Evolutionary conservation across 2,888 invertebrate species (phyloP), one percentile per base, ranked within the genome.

Genomic region (Salticus scenicus): DNA sequence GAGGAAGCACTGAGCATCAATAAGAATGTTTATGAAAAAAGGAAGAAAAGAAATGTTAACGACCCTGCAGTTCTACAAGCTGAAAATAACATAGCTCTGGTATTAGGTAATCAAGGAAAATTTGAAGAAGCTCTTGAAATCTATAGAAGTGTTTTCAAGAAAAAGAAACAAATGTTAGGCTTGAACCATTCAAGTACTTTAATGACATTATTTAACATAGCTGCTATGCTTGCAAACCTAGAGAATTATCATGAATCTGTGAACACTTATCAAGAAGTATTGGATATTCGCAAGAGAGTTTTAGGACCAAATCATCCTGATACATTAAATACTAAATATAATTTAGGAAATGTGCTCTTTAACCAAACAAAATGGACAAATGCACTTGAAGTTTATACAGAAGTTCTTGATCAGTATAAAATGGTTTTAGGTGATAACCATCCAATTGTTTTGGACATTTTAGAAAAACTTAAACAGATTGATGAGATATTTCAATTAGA

Each of bases 141-240:
- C 14, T 66, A 27, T 31, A 28, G 63, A 31, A n/a, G 63, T 12
- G 66, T 74, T 41, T 41, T 42, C 17, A 27, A 70, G 17, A 69
- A 14, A n/a, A 66, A 57, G 28, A 69, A 69, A 57, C 28, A 33
- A 37, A 30, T 80, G 14, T 74, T 80, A 10, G 76, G 76, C 27
- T 51, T 69, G 1, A 31, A 72, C 17, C 69, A 76, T 37, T 17
- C 57, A 1, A 24, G 0, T n/a, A 79, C 71, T 0, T 33, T 73
- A 27, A 33, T 27, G 31, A 47, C 67, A 12, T 28, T n/a, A n/a
- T 27, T 1, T 17, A 30, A 28, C 14, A 80, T 31, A 7, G 74
- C 67, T 14, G 17, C 8, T 4, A 30, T 78, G 12, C 41, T 78
- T 27, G 24, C 24, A 4, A 27, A n/a, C 8, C 71, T 47, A 24